Evolutionary conservation across 2,797 vertebrate species (phyloP).

Genomic region (Coregonus sp.): DNA sequence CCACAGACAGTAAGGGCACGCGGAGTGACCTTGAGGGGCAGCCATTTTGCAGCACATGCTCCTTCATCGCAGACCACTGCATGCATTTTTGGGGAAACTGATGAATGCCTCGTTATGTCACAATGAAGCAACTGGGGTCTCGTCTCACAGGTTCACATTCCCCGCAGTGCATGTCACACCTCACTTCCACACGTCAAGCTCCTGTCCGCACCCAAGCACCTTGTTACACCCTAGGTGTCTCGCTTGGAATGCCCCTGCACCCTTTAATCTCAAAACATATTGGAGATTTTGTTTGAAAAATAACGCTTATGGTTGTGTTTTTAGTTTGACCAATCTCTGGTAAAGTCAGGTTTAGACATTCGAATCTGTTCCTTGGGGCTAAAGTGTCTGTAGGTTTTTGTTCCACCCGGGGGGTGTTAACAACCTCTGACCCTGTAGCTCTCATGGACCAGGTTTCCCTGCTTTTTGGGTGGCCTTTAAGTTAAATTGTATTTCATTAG

Average conservation of each 20-base stretch:
- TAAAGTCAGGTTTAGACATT: background rate
- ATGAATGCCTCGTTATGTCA: slow-evolving; percentile 34
- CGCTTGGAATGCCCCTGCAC: slow-evolving; percentile 35
- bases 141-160: slow-evolving; percentile 54
- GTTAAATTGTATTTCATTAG: background rate
- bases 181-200: slow-evolving; percentile 6
- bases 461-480: background rate
- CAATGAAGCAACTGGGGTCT: slow-evolving; percentile 27
- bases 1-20: slow-evolving; percentile 70
- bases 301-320: background rate
- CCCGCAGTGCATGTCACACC: slow-evolving; percentile 69
- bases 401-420: background rate
- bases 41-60: slow-evolving; percentile 44
- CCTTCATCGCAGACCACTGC: slow-evolving; percentile 28
- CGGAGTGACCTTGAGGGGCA: slow-evolving; percentile 68
- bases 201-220: slow-evolving; percentile 22
- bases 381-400: background rate
- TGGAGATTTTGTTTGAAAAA: slow-evolving; percentile 67
- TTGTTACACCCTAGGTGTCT: background rate
- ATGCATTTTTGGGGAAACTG: background rate
- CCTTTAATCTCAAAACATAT: slow-evolving; percentile 49
- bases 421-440: background rate
- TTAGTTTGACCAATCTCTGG: background rate
- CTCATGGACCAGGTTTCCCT: background rate
- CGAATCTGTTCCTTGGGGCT: background rate